These are phyloP conservation scores for Lethenteron reissneri DNA, from an alignment of 2,113 vertebrate genomes.

Conservation along the genomic window DNA sequence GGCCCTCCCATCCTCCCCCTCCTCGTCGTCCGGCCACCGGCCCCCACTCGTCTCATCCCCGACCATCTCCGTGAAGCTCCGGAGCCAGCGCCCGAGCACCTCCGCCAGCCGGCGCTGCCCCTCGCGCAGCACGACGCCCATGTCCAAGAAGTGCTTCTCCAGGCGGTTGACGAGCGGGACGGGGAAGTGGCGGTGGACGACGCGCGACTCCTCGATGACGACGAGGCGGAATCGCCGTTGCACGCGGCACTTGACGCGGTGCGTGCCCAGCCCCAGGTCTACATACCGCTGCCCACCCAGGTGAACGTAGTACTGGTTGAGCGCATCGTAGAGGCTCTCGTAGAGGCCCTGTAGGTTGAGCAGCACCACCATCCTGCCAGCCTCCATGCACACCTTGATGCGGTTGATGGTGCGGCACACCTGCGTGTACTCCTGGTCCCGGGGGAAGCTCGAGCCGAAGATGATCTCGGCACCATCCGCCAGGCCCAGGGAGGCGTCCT, in stretches of 20 bases:
- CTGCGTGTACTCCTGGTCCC: constrained; percentile 80
- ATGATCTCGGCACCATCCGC: constrained; percentile 56
- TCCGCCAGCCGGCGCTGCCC: constrained; percentile 22
- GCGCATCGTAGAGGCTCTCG: constrained; percentile 83
- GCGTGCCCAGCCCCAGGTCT: constrained; percentile 73
- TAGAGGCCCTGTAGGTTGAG: constrained; percentile 85
- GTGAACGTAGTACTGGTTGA: constrained; percentile 85
- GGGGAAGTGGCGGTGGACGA: constrained; percentile 67
- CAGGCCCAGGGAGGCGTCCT: constrained; percentile 21
- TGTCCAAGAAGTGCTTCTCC: constrained; percentile 83
- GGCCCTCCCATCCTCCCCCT: background rate
- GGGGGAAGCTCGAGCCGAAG: constrained; percentile 80
- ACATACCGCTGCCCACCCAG: constrained; percentile 83
- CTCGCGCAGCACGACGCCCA: constrained; percentile 27
- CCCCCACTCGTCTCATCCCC: no score
- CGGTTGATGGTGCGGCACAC: constrained; percentile 83
- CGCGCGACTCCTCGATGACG: constrained; percentile 68
- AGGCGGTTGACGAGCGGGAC: constrained; percentile 87
- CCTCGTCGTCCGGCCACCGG: no score
- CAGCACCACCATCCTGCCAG: constrained; percentile 53
- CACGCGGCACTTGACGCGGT: constrained; percentile 82
- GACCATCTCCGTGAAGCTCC: background rate
- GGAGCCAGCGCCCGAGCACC: constrained; percentile 23
- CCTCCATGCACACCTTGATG: constrained; percentile 92
- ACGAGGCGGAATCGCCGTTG: constrained; percentile 55